These are phyloP conservation scores for Lepidurus packardi DNA, from an alignment of 1,140 invertebrate species.

Conservation along the genomic window DNA sequence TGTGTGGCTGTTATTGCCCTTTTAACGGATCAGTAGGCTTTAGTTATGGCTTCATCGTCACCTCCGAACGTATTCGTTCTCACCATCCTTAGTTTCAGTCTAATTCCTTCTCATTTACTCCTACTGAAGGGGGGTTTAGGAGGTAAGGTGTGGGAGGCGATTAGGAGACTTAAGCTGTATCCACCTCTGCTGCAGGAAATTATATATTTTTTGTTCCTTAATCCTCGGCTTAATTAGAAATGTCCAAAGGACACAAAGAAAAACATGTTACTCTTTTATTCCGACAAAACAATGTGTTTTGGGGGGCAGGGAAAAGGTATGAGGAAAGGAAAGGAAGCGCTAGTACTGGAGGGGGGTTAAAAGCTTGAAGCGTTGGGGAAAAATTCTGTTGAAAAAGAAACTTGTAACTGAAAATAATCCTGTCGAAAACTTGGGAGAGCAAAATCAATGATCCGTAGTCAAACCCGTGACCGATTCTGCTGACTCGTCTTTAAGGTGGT, in stretches of 20 bases:
- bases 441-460: constrained; percentile 5
- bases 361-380: neutral
- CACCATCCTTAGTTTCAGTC: neutral
- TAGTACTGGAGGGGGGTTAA: neutral
- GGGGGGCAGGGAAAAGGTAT: neutral
- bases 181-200: neutral
- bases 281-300: neutral
- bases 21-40: no score
- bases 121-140: no score
- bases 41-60: neutral
- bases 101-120: no score
- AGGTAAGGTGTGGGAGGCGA: neutral
- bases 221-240: neutral
- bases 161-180: neutral
- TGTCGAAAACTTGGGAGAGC: neutral
- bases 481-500: neutral
- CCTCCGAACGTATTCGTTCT: neutral
- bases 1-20: no score
- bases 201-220: neutral
- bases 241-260: neutral
- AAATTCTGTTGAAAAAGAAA: neutral
- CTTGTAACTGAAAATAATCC: neutral
- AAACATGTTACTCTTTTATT: neutral
- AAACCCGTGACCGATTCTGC: neutral
- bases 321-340: neutral